phyloP scores from a whole-genome alignment of 2,888 invertebrate genomes.

The Cylindroiulus punctatus region DNA sequence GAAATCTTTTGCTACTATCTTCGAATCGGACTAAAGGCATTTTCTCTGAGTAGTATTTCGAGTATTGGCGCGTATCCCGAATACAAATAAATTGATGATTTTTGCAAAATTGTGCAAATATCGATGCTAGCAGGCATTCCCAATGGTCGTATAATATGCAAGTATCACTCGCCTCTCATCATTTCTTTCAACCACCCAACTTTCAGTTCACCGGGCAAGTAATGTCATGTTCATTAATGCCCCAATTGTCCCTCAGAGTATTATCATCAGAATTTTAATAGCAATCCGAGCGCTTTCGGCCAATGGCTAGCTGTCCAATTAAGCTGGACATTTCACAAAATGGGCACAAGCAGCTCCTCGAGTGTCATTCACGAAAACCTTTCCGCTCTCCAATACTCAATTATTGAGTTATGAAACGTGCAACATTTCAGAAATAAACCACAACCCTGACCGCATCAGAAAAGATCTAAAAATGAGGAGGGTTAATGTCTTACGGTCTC shows the following conservation, averaged over 20 bases:
- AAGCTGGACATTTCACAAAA: neutral
- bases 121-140: no score
- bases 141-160: no score
- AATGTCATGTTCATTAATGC: constrained; percentile 6
- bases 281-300: neutral
- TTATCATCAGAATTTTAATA: constrained; percentile 38
- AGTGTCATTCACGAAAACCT: constrained; percentile 11
- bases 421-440: constrained; percentile 11
- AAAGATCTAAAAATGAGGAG: constrained; percentile 8
- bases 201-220: neutral
- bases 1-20: no score
- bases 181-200: neutral
- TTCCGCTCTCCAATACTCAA: constrained; percentile 26
- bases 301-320: constrained; percentile 25
- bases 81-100: no score
- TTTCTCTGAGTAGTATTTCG: no score
- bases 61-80: no score
- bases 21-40: no score
- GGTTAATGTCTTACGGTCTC: constrained; percentile 14
- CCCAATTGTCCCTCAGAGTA: neutral
- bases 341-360: constrained; percentile 32
- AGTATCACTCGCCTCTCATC: neutral
- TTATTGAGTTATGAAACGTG: constrained; percentile 27
- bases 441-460: neutral
- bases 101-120: neutral